Conservation (phyloP, 2,888 invertebrate genomes). For the Ypsolopha sequella region DNA sequence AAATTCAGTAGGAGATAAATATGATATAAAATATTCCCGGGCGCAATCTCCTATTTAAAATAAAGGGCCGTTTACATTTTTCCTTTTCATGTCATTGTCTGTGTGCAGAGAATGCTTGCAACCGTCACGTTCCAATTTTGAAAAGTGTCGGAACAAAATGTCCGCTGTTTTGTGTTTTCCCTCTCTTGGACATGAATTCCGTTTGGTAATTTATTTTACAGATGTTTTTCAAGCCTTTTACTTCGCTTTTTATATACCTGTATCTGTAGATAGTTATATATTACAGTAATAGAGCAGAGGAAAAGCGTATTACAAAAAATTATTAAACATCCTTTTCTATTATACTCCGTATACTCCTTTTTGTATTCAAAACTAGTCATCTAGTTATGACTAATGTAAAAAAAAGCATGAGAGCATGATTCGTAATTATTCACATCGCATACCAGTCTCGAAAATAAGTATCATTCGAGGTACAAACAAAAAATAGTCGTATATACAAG, state of each 20-base stretch:
- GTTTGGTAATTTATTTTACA: slow-evolving; percentile 55
- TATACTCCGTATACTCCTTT: slow-evolving; percentile 1
- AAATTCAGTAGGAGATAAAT: slow-evolving; percentile 22
- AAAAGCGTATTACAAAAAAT: no score
- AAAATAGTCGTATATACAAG: slow-evolving; percentile 58
- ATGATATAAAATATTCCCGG: slow-evolving; percentile 49
- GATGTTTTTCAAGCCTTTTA: slow-evolving; percentile 50
- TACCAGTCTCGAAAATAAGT: slow-evolving; percentile 55
- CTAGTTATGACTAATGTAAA: not conserved
- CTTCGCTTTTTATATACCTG: slow-evolving; percentile 13
- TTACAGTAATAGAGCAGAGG: no score
- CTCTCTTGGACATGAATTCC: slow-evolving; percentile 29
- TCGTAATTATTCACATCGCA: slow-evolving; percentile 61
- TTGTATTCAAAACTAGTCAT: slow-evolving; percentile 5
- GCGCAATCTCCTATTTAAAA: slow-evolving; percentile 58
- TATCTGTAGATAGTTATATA: not conserved
- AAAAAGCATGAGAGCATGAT: slow-evolving; percentile 36
- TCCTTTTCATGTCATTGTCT: slow-evolving; percentile 71
- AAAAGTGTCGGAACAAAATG: slow-evolving; percentile 71
- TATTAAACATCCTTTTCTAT: no score
- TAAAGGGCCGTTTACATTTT: slow-evolving; percentile 66
- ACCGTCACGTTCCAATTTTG: slow-evolving; percentile 71
- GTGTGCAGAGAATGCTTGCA: slow-evolving; percentile 64
- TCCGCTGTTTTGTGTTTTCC: slow-evolving; percentile 62
- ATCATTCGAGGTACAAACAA: slow-evolving; percentile 44